A percentile compares a stretch with the other conserved stretches of the same genome.
Conservation (phyloP, 1,140 invertebrate species). For the Zaprionus lachaisei region DNA sequence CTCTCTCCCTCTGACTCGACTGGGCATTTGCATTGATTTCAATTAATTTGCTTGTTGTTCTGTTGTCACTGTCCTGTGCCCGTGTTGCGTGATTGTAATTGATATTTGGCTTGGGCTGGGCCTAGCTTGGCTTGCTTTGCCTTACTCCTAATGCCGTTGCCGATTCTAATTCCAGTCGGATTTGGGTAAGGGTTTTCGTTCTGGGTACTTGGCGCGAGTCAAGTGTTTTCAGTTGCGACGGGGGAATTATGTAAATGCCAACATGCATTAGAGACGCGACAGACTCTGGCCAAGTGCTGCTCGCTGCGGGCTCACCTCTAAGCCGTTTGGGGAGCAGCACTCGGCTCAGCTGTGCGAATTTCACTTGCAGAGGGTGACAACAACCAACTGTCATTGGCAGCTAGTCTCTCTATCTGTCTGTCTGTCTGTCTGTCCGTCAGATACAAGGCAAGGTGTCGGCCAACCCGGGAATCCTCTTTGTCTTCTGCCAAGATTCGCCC, state of each 20-base stretch:
- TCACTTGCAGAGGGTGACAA: conserved; percentile 63
- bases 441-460: conserved; percentile 54
- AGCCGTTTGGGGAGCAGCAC: conserved; percentile 33
- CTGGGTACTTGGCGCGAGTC: conserved; percentile 59
- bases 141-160: conserved; percentile 17
- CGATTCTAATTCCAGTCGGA: conserved; percentile 23
- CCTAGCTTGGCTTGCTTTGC: conserved; percentile 24
- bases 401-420: neutral
- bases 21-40: conserved; percentile 79
- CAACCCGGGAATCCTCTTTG: conserved; percentile 52
- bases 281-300: conserved; percentile 30
- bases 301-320: conserved; percentile 20
- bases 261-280: conserved; percentile 69
- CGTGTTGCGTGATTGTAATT: conserved; percentile 77
- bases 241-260: conserved; percentile 76
- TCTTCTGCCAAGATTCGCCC: conserved; percentile 46
- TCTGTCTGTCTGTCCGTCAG: neutral
- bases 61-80: conserved; percentile 23
- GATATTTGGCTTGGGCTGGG: conserved; percentile 60
- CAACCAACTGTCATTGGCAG: conserved; percentile 69
- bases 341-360: conserved; percentile 73
- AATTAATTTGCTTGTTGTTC: conserved; percentile 79
- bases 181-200: conserved; percentile 13
- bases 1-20: neutral
- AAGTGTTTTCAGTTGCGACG: conserved; percentile 49